A percentile compares a stretch with the other conserved stretches of the same genome.
Conservation (phyloP, 2,888 invertebrate species). For the Metellina segmentata region DNA sequence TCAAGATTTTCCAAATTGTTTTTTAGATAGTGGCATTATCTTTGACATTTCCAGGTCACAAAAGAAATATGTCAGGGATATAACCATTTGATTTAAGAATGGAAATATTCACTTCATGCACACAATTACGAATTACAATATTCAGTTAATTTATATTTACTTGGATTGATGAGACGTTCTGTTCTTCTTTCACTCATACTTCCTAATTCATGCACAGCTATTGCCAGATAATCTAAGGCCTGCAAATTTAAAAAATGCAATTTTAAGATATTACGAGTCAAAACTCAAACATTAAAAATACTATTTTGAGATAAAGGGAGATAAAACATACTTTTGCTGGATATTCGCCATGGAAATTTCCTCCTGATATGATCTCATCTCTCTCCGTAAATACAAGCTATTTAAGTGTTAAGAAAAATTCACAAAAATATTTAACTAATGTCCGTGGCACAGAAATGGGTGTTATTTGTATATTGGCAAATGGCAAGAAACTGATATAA, state of each 20-base stretch:
- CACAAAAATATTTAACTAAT: too few species aligned
- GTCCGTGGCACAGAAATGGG: too few species aligned
- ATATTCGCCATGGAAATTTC: conserved; percentile 88
- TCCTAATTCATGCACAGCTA: conserved; percentile 85
- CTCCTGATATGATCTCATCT: conserved; percentile 86
- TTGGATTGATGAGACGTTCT: conserved; percentile 85
- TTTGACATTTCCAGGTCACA: background rate
- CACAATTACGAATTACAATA: background rate
- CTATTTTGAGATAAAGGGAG: too few species aligned
- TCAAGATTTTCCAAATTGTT: too few species aligned
- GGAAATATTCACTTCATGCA: too few species aligned
- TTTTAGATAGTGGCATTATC: too few species aligned
- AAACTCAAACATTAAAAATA: too few species aligned
- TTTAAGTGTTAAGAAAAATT: conserved; percentile 81
- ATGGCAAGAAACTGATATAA: too few species aligned
- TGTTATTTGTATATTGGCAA: too few species aligned
- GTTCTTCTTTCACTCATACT: conserved; percentile 86
- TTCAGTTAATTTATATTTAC: conserved; percentile 79
- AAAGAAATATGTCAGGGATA: too few species aligned
- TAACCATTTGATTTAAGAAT: too few species aligned
- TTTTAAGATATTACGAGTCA: background rate
- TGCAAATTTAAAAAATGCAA: conserved; percentile 77
- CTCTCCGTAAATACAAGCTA: conserved; percentile 83
- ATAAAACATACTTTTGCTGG: conserved; percentile 84
- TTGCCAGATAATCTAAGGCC: conserved; percentile 85